Conservation (phyloP, 2,888 invertebrate species). For the Apamea epomidion region DNA sequence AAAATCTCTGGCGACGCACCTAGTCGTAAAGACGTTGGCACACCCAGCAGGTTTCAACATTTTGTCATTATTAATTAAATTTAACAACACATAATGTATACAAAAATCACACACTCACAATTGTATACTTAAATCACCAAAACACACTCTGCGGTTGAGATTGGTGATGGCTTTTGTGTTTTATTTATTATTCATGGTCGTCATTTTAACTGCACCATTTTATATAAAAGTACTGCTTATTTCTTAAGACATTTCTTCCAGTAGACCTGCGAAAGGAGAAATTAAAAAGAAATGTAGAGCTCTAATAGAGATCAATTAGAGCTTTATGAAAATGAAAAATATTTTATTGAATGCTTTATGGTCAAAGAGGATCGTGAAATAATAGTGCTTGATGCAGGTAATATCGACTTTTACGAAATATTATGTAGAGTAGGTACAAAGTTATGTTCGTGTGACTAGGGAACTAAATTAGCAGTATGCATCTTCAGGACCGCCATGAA, state of each 20-base stretch:
- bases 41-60: constrained; percentile 5
- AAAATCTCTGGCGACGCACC: constrained; percentile 11
- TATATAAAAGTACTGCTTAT: neutral
- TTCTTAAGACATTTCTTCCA: neutral
- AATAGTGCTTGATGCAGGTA: neutral
- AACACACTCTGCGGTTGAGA: neutral
- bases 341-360: neutral
- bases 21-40: constrained; percentile 28
- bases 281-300: neutral
- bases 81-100: neutral
- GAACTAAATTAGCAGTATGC: neutral
- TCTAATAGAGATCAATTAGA: neutral
- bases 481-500: neutral
- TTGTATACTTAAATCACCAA: neutral
- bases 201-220: neutral
- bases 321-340: neutral
- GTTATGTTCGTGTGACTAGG: neutral
- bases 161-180: neutral
- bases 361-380: no score
- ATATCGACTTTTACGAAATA: neutral
- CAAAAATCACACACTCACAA: no score
- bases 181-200: neutral
- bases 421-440: no score
- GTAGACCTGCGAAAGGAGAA: no score
- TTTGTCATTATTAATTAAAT: constrained; percentile 12